Conservation (phyloP, 2,797 vertebrate genomes). For the Cyprinella venusta region DNA sequence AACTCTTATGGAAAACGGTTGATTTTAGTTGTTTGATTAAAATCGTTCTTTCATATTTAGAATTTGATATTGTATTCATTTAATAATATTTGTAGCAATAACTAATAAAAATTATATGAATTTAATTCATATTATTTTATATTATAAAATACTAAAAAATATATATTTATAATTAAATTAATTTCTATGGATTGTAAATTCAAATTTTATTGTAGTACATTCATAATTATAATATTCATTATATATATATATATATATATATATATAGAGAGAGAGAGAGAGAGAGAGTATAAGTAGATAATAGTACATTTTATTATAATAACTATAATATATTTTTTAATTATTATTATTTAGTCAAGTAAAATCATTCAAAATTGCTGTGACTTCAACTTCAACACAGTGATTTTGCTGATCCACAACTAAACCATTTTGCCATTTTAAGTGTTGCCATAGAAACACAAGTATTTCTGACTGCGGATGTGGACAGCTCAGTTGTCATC, state of each 20-base stretch:
- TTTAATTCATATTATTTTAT: no score
- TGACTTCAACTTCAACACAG: background rate
- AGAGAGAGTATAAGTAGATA: no score
- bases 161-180: no score
- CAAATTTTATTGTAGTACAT: no score
- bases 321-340: background rate
- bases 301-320: background rate
- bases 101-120: no score
- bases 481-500: background rate
- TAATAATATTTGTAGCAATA: no score
- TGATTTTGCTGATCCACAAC: background rate
- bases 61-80: no score
- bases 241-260: background rate
- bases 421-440: background rate
- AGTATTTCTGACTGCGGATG: background rate
- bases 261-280: no score
- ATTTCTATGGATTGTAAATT: no score
- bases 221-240: background rate
- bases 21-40: background rate
- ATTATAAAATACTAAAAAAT: no score
- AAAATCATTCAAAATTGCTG: background rate
- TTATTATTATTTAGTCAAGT: background rate
- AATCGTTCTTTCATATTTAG: background rate
- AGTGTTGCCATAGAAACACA: conserved; percentile 27
- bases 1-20: background rate